Percentiles rank a stretch among this genome's conserved stretches.
phyloP scores from a whole-genome alignment of 1,140 invertebrate species.

The Colletes latitarsis region DNA sequence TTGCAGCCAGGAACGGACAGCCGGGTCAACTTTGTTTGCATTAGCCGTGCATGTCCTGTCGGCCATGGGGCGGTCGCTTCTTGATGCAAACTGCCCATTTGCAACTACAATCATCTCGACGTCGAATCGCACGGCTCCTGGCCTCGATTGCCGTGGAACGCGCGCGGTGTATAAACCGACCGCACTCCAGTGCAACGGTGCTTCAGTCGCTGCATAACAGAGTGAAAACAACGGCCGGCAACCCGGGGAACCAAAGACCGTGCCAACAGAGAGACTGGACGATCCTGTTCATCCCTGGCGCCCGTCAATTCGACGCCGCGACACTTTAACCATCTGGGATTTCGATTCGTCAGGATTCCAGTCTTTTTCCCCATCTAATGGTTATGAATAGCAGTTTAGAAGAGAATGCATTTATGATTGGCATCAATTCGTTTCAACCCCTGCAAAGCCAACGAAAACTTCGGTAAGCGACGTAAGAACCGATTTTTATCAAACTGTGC shows the following conservation, averaged over 20 bases:
- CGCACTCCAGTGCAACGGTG: constrained; percentile 71
- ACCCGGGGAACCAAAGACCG: constrained; percentile 72
- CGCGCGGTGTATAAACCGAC: constrained; percentile 76
- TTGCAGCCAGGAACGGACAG: constrained; percentile 59
- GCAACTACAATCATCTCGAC: constrained; percentile 80
- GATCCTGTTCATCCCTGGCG: constrained; percentile 56
- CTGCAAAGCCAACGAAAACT: too few relatives aligned
- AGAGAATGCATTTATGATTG: not conserved
- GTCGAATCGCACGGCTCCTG: constrained; percentile 69
- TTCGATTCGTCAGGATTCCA: constrained; percentile 32
- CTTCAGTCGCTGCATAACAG: constrained; percentile 76
- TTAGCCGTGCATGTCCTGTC: constrained; percentile 75
- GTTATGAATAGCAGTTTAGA: not conserved
- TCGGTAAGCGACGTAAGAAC: too few relatives aligned
- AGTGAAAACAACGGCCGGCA: constrained; percentile 75
- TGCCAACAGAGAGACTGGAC: constrained; percentile 64
- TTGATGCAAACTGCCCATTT: constrained; percentile 81
- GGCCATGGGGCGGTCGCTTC: constrained; percentile 68
- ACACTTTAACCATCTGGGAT: constrained; percentile 35
- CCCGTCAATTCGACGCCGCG: constrained; percentile 64
- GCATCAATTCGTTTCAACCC: not conserved
- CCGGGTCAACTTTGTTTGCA: constrained; percentile 79
- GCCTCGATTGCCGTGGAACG: constrained; percentile 62
- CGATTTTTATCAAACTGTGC: too few relatives aligned
- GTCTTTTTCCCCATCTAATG: constrained; percentile 14